These are phyloP conservation scores for Equus przewalskii DNA, from an alignment of 2,113 vertebrate species.

Conservation along the genomic window DNA sequence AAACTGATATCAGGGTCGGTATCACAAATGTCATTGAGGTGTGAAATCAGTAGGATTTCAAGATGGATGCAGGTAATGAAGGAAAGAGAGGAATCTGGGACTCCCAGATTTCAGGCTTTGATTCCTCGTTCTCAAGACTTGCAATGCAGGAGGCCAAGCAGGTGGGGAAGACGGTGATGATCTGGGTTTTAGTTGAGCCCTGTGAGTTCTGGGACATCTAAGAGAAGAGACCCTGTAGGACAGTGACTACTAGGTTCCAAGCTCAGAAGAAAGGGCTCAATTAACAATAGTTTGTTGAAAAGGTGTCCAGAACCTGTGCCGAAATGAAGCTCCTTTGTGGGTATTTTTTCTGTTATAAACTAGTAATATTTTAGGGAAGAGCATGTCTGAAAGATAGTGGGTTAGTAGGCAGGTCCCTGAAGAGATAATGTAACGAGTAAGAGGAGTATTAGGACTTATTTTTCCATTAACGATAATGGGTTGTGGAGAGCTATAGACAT, in stretches of 20 bases:
- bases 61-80: not conserved
- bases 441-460: slow-evolving; percentile 40
- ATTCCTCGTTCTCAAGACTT: not conserved
- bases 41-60: not conserved
- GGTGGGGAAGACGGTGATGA: not conserved
- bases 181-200: not conserved
- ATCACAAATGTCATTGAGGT: not conserved
- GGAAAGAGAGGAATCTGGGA: not conserved
- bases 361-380: not conserved
- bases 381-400: not conserved
- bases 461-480: slow-evolving; percentile 69
- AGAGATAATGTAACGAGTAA: slow-evolving; percentile 45
- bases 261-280: not conserved
- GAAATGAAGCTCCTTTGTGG: slow-evolving; percentile 11
- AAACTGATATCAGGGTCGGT: no score
- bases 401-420: not conserved
- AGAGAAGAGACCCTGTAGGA: not conserved
- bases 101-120: not conserved
- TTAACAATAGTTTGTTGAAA: slow-evolving; percentile 18
- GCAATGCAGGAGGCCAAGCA: not conserved
- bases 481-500: slow-evolving; percentile 36
- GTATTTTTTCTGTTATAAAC: slow-evolving; percentile 8
- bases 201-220: not conserved
- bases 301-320: not conserved
- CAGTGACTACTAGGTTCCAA: not conserved